These are phyloP conservation scores for Idaea dimidiata DNA, from an alignment of 2,888 invertebrate genomes.

Conservation along the genomic window DNA sequence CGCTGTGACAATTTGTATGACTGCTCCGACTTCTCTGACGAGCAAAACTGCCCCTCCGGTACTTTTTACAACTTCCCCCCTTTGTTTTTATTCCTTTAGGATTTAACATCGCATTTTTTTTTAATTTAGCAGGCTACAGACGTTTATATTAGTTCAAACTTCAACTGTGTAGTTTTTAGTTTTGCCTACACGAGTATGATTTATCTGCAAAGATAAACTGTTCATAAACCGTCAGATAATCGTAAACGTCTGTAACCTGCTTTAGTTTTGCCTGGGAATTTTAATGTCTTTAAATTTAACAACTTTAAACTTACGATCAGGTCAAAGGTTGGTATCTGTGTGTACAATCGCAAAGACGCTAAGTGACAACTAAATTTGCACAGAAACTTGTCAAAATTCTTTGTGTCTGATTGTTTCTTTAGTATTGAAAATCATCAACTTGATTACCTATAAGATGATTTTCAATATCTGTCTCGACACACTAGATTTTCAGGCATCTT, in stretches of 20 bases:
- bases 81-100: conserved; percentile 27
- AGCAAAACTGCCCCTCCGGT: conserved; percentile 89
- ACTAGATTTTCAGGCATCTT: neutral
- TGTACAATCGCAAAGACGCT: conserved; percentile 9
- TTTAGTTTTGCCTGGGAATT: conserved; percentile 7
- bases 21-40: conserved; percentile 94
- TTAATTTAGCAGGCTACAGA: too few relatives aligned
- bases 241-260: too few relatives aligned
- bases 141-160: too few relatives aligned
- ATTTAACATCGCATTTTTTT: conserved; percentile 5
- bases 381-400: too few relatives aligned
- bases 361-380: too few relatives aligned
- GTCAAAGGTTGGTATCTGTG: conserved; percentile 11
- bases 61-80: conserved; percentile 38
- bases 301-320: too few relatives aligned
- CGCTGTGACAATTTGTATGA: conserved; percentile 95
- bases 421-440: too few relatives aligned
- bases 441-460: conserved; percentile 3
- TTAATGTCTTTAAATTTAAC: conserved; percentile 5
- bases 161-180: too few relatives aligned
- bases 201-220: too few relatives aligned
- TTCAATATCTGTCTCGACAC: neutral
- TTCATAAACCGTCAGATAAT: too few relatives aligned
- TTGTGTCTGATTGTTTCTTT: too few relatives aligned
- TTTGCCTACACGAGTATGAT: too few relatives aligned